Evolutionary conservation across 2,888 invertebrate genomes (phyloP).

Genomic region (Choristoneura rosaceana): DNA sequence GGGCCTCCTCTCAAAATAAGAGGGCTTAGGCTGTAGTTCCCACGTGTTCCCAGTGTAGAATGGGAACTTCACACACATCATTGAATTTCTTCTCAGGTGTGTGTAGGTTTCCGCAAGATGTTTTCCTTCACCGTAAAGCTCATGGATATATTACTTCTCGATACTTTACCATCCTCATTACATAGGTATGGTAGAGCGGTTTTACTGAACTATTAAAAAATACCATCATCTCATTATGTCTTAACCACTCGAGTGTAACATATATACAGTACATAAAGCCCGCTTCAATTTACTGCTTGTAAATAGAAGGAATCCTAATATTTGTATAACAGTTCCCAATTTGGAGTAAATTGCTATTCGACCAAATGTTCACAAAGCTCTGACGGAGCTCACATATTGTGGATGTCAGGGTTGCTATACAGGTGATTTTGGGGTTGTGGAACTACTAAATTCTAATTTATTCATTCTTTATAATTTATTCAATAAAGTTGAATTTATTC

Average conservation of each 20-base stretch:
- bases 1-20: too few species aligned
- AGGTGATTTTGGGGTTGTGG: too few species aligned
- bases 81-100: too few species aligned
- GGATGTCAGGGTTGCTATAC: background rate
- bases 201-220: background rate
- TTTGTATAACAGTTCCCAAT: slow-evolving; percentile 5
- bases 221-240: background rate
- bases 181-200: background rate
- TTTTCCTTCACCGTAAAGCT: too few species aligned
- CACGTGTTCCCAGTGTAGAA: too few species aligned
- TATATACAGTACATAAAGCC: background rate
- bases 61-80: too few species aligned
- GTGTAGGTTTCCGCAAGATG: too few species aligned
- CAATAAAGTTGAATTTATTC: too few species aligned
- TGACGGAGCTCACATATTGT: background rate
- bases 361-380: background rate
- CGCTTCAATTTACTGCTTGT: slow-evolving; percentile 3
- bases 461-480: too few species aligned
- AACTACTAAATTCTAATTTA: too few species aligned
- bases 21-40: too few species aligned
- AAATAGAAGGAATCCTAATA: slow-evolving; percentile 2
- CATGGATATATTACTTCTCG: background rate
- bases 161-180: background rate
- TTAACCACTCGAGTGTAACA: background rate
- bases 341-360: background rate